phyloP scores from a whole-genome alignment of 1,140 invertebrate species.

The Brachionus calyciflorus region DNA sequence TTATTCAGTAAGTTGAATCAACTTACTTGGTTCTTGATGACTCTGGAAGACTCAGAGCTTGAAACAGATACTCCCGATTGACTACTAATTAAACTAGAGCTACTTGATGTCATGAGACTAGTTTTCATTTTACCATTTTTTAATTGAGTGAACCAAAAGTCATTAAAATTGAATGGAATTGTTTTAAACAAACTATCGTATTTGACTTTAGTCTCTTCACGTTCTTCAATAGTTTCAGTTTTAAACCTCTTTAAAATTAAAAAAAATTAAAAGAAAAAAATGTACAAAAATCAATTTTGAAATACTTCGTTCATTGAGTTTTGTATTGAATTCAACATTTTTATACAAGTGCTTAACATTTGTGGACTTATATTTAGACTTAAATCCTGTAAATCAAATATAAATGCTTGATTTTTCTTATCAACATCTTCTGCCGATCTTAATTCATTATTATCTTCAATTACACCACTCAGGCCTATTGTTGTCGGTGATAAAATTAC shows the following conservation, averaged over 20 bases:
- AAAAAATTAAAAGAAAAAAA: too few species aligned
- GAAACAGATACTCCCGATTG: background rate
- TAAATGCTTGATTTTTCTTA: background rate
- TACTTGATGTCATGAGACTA: background rate
- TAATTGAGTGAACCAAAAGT: constrained; percentile 41
- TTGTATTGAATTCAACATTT: constrained; percentile 9
- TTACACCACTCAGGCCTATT: constrained; percentile 1
- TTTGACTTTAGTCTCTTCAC: background rate
- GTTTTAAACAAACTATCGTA: constrained; percentile 20
- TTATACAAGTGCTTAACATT: background rate
- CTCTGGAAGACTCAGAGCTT: background rate
- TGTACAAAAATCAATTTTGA: background rate
- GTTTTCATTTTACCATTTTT: background rate
- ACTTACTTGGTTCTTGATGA: background rate
- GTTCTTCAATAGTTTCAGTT: background rate
- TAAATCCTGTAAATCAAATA: background rate
- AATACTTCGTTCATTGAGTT: background rate
- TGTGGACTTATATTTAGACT: background rate
- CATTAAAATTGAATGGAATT: background rate
- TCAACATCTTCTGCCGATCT: background rate
- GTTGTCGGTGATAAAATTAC: constrained; percentile 15
- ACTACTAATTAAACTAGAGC: background rate
- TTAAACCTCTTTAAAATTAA: background rate
- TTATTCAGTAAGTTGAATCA: background rate
- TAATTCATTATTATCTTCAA: background rate